These are phyloP conservation scores for Torymus texanus DNA, from an alignment of 2,888 invertebrate genomes.

Conservation along the genomic window DNA sequence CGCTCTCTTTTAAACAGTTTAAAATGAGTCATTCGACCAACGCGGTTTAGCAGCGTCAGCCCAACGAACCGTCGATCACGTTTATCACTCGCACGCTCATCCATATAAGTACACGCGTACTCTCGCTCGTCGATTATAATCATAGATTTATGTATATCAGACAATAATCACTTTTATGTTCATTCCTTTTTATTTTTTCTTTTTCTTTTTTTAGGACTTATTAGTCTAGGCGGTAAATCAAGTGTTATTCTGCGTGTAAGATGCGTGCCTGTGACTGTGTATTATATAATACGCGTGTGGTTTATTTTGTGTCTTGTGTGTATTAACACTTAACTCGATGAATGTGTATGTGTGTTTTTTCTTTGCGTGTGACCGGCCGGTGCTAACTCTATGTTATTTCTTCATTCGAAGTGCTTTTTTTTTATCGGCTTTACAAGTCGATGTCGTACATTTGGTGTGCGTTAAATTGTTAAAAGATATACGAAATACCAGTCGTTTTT, in stretches of 20 bases:
- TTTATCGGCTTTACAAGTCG: neutral
- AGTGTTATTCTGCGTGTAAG: neutral
- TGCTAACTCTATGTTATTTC: constrained; percentile 65
- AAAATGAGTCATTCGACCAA: constrained; percentile 73
- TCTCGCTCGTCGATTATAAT: constrained; percentile 49
- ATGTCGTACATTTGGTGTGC: neutral
- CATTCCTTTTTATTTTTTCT: constrained; percentile 60
- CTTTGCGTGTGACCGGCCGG: constrained; percentile 73
- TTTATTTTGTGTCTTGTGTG: neutral
- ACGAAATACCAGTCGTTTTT: neutral
- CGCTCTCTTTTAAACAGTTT: constrained; percentile 51
- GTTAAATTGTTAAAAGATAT: no score
- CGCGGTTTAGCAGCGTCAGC: constrained; percentile 68
- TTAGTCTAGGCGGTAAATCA: constrained; percentile 53
- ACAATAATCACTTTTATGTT: constrained; percentile 63
- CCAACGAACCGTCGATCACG: constrained; percentile 67
- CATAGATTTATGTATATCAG: constrained; percentile 59
- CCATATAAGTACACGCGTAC: neutral
- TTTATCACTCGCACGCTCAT: neutral
- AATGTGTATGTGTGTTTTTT: constrained; percentile 69
- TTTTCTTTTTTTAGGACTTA: constrained; percentile 63
- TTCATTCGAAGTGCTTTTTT: neutral
- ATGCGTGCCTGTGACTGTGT: constrained; percentile 3
- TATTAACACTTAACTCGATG: constrained; percentile 56
- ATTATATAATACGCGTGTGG: neutral